A percentile compares a stretch with the other conserved stretches of the same genome.
phyloP scores from a whole-genome alignment of 2,797 vertebrate species.

The Eulemur albifrons region DNA sequence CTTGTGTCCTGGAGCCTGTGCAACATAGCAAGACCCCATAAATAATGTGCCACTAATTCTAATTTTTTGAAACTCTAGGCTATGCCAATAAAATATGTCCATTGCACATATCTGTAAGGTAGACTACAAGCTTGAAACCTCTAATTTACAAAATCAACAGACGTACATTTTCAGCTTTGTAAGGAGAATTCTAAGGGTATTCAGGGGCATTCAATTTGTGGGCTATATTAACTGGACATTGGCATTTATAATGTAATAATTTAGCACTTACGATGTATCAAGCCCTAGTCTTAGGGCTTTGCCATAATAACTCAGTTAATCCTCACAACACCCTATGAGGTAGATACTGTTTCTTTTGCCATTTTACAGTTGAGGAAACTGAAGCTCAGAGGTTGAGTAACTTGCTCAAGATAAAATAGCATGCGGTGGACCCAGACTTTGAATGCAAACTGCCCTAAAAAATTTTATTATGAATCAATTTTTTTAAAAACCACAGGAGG shows the following conservation, averaged over 20 bases:
- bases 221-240: not conserved
- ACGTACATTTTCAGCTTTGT: not conserved
- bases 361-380: not conserved
- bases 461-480: not conserved
- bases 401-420: not conserved
- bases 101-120: not conserved
- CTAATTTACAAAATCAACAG: not conserved
- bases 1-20: not conserved
- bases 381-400: not conserved
- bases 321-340: not conserved
- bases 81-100: not conserved
- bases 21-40: not conserved
- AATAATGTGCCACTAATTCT: not conserved
- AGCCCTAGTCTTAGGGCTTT: not conserved
- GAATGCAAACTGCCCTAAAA: not conserved
- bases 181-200: not conserved
- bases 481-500: not conserved
- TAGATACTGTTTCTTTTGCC: not conserved
- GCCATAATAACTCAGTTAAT: not conserved
- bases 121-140: not conserved
- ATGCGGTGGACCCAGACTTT: not conserved
- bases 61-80: not conserved
- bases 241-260: not conserved
- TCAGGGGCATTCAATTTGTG: not conserved
- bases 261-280: not conserved